phyloP scores from a whole-genome alignment of 2,888 invertebrate genomes.

The Deilephila porcellus region DNA sequence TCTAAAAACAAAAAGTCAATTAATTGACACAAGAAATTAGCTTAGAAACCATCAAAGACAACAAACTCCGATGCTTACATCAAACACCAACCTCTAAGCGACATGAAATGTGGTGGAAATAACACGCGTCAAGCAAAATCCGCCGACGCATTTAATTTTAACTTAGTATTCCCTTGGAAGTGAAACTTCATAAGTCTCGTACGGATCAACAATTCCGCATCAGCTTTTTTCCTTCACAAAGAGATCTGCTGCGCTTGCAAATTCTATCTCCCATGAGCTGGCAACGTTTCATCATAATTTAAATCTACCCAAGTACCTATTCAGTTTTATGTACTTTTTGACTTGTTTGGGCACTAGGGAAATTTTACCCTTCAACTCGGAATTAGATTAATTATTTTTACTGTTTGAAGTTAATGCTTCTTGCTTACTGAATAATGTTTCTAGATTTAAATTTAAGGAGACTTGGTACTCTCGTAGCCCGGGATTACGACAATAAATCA shows the following conservation, averaged over 20 bases:
- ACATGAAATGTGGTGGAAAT: background rate
- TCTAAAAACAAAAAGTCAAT: no score
- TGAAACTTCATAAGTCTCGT: slow-evolving; percentile 45
- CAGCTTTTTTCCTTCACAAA: slow-evolving; percentile 55
- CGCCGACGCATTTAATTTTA: slow-evolving; percentile 32
- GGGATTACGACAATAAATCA: no score
- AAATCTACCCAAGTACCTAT: slow-evolving; percentile 37
- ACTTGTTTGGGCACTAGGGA: background rate
- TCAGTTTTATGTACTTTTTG: slow-evolving; percentile 4
- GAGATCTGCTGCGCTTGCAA: slow-evolving; percentile 53
- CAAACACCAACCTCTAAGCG: background rate
- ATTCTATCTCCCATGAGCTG: slow-evolving; percentile 51
- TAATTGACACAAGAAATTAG: no score
- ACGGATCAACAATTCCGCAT: slow-evolving; percentile 51
- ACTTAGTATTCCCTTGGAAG: slow-evolving; percentile 41
- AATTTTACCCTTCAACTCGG: background rate
- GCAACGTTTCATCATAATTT: slow-evolving; percentile 54
- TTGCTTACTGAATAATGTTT: no score
- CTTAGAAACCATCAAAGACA: background rate
- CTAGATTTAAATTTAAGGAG: no score
- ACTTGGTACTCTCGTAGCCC: no score
- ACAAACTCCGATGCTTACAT: background rate
- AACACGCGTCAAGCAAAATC: background rate
- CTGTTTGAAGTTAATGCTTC: no score
- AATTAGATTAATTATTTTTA: slow-evolving; percentile 1